Base-by-base conservation (phyloP, 2,888 invertebrate genomes). In the Chaitophorus viminalis region DNA sequence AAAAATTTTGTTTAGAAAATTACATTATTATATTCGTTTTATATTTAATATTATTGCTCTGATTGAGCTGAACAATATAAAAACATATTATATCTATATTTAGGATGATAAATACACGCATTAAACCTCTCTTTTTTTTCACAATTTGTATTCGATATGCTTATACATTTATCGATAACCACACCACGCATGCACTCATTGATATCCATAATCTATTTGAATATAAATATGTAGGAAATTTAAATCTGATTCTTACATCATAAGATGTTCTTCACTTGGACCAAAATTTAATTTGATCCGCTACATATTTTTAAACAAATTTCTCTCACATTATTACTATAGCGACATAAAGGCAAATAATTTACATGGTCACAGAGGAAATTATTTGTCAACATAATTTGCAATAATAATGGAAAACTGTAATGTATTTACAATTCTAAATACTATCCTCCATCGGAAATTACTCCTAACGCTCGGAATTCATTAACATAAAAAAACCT, bases 371-470 rank as follows among this genome's bases (percentile, higher is more conserved):
- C 68, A 68, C n/a, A 5, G n/a, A 68, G 29, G 68, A 68, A 68
- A 68, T 65, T 29, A 68, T 68, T 68, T n/a, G 68, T 68, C 8
- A 9, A 68, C 68, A 52, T 65, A 25, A 68, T 68, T 29, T n/a
- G n/a, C 68, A n/a, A 68, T 68, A 68, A 68, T 68, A 68, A 68
- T 68, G 29, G 68, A 68, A 68, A n/a, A 29, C n/a, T 68, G 29
- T n/a, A 70, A 31, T 17, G 11, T 17, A 70, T 31, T 70, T 70
- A 31, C 31, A n/a, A 17, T 29, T 17, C 11, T 29, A 4, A 70
- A 14, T 29, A 9, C 17, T 70, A 70, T 70, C 14, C 31, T 11
- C 31, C 70, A 29, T 31, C 11, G 14, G 31, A 70, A 29, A 70
- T 70, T 29, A 17, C 17, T 70, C 29, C 70, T 17, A 70, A 29